Evolutionary conservation across 1,140 invertebrate species (phyloP), one percentile per base, ranked within the genome.

Genomic region (Wiebesia pumilae): DNA sequence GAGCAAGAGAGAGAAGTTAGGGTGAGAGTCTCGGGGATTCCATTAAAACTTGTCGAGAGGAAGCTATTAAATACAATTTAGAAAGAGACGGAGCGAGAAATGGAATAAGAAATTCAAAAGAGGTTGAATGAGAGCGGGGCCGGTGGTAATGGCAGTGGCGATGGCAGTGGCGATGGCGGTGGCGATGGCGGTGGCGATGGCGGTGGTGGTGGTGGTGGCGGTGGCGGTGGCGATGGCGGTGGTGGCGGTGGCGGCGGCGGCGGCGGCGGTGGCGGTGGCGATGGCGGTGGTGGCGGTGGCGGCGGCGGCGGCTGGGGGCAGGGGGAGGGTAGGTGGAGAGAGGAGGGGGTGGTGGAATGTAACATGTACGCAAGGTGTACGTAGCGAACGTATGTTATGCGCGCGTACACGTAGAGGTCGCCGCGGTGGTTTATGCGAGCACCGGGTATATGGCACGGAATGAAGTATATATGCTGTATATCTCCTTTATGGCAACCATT

Each of bases 401-500:
- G 35, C 0, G 3, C 30, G 71, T 84, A 83, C 87, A 81, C 75
- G 87, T 81, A 65, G 69, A 81, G 73, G 75, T 87, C 87, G 86
- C 83, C 85, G 84, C 58, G 85, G 84, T 89, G 88, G 90, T 92
- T 92, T 92, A 91, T 91, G 88, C 88, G 90, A 90, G 87, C 89
- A 90, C 89, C 89, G 87, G 89, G 90, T 92, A 91, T 91, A 91
- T 93, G 90, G 89, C 88, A 91, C 89, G 90, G 91, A 92, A 93
- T 93, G 90, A 92, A 90, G 91, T 91, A 92, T 91, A 90, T 73
- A 90, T 86, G 90, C 90, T 91, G 91, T 93, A 93, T 93, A 93
- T 93, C 91, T 93, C 91, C 91, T 93, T 93, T 93, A 93, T 93
- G 90, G 92, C 91, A 90, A 92, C 92, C 92, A 93, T 93, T 93